Base-by-base conservation (phyloP, 2,888 invertebrate genomes). In the Sylvicola cinctus region DNA sequence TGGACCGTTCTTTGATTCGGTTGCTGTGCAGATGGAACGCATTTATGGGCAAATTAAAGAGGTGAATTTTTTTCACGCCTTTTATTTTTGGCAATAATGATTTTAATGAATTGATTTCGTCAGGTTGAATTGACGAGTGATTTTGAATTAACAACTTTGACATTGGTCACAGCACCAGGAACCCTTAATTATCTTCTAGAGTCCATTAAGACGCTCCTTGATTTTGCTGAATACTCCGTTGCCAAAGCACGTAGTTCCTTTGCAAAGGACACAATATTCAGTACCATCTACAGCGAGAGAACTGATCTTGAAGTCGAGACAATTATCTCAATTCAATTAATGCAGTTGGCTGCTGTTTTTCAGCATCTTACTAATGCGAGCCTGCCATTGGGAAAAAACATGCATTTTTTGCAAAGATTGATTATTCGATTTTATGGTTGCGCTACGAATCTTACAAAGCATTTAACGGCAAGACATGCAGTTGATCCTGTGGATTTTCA, bases 391-490 rank as follows among this genome's bases (percentile, higher is more conserved):
- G 68, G 69, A 1, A 46, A 50, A 20, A 54, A 60, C 27, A 63
- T 65, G 38, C 71, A 73, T 42, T 51, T 53, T 3, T 49, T 70
- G 3, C 61, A 71, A 33, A 67, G 64, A 43, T 60, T 66, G 39
- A 47, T 70, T 11, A 62, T 65, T 29, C 60, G 59, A 35, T 52
- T 67, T 26, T 74, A 65, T 46, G 58, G 53, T 12, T 60, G 65
- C 31, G 47, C 72, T 4, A 64, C 60, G 35, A 59, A 60, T 34
- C 49, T 74, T 17, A 61, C 70, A 0, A 72, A 66, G 47, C 69
- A 74, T 51, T 73, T 72, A 42, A 49, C 59, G 13, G 44, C 46
- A 7, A 60, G 65, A 39, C 65, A 65, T 10, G 52, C 60, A 1
- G 51, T 37, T 3, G 41, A 47, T 40, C 42, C 46, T 3, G 39